Conservation (phyloP, 2,797 vertebrate species). For the Parauchenoglanis ngamensis region DNA sequence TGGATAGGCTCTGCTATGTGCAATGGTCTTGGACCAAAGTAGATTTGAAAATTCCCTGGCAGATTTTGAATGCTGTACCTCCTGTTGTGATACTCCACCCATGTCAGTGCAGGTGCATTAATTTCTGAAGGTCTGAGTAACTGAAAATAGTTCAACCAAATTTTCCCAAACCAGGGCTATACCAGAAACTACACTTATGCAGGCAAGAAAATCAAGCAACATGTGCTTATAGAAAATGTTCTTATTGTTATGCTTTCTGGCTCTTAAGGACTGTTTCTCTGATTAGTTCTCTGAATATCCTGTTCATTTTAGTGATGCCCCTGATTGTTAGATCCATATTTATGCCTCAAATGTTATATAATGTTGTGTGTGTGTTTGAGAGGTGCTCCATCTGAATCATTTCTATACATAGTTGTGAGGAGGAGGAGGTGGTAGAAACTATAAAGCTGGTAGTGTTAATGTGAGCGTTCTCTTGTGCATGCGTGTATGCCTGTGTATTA, state of each 20-base stretch:
- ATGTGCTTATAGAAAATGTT: neutral
- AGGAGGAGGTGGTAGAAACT: slow-evolving; percentile 51
- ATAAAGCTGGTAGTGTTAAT: slow-evolving; percentile 37
- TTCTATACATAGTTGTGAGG: slow-evolving; percentile 60
- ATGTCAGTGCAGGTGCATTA: neutral
- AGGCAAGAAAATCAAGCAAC: neutral
- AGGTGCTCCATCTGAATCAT: slow-evolving; percentile 57
- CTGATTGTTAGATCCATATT: slow-evolving; percentile 18
- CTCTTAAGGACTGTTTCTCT: neutral
- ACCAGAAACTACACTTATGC: neutral
- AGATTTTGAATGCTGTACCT: neutral
- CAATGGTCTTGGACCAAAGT: neutral
- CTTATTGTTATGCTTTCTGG: neutral
- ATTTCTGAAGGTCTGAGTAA: neutral
- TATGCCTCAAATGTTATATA: slow-evolving; percentile 51
- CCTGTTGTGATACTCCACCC: neutral
- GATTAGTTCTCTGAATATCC: neutral
- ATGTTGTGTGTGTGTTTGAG: slow-evolving; percentile 48
- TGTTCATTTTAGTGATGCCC: slow-evolving; percentile 1
- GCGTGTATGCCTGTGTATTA: slow-evolving; percentile 10
- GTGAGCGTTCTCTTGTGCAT: slow-evolving; percentile 16
- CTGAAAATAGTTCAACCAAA: neutral
- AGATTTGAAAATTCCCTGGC: neutral
- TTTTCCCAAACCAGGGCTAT: neutral
- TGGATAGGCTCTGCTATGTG: too few species aligned